These are phyloP conservation scores for Aphelocoma californica DNA, from an alignment of 2,797 vertebrate genomes.

Conservation along the genomic window DNA sequence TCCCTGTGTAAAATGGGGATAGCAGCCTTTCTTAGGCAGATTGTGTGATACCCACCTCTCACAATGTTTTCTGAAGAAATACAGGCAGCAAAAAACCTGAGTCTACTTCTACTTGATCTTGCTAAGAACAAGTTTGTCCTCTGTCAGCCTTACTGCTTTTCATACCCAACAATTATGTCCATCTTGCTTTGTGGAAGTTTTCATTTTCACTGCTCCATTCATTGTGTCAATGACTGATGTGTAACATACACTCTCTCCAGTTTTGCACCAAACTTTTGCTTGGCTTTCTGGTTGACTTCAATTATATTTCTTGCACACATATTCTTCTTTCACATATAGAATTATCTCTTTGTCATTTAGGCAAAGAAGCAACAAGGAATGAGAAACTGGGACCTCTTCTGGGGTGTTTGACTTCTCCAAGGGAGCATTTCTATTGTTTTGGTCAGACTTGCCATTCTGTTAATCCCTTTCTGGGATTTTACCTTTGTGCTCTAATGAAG, in stretches of 20 bases:
- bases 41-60: not conserved
- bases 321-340: not conserved
- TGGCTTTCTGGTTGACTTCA: not conserved
- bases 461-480: not conserved
- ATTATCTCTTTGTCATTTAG: not conserved
- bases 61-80: not conserved
- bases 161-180: not conserved
- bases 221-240: not conserved
- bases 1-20: not conserved
- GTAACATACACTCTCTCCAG: rapidly evolving
- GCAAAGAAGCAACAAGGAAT: not conserved
- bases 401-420: not conserved
- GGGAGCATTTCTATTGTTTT: not conserved
- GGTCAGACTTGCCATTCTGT: not conserved
- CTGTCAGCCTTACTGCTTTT: not conserved
- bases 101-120: not conserved
- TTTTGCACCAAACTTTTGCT: not conserved
- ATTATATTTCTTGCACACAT: not conserved
- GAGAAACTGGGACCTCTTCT: not conserved
- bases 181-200: not conserved
- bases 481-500: not conserved
- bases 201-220: not conserved
- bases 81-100: not conserved
- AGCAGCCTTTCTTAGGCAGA: not conserved
- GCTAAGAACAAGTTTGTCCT: not conserved